Evolutionary conservation across 2,888 invertebrate genomes (phyloP).

Genomic region (Andrena bucephala): DNA sequence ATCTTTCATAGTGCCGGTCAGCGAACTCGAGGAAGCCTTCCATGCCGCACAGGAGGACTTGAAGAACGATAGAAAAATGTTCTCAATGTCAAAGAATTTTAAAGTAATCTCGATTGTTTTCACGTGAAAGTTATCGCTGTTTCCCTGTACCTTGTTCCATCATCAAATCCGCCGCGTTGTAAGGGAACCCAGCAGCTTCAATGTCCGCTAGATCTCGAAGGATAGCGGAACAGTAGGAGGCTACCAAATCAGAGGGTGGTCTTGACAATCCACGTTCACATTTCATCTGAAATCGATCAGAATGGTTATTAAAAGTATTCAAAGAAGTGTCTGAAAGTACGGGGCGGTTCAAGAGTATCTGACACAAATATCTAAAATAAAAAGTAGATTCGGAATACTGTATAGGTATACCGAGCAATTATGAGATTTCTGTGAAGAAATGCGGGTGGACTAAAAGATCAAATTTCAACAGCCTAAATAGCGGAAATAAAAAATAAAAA

Average conservation of each 20-base stretch:
- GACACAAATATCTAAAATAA: too few species aligned
- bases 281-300: slow-evolving; percentile 61
- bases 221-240: slow-evolving; percentile 77
- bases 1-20: slow-evolving; percentile 78
- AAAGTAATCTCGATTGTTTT: too few species aligned
- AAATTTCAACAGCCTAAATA: too few species aligned
- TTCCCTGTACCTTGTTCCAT: slow-evolving; percentile 81
- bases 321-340: background rate
- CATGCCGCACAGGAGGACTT: slow-evolving; percentile 85
- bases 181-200: slow-evolving; percentile 75
- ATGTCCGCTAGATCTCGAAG: slow-evolving; percentile 78
- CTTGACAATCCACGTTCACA: slow-evolving; percentile 54
- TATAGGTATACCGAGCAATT: too few species aligned
- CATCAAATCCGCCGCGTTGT: slow-evolving; percentile 77
- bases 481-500: too few species aligned
- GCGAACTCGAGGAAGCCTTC: slow-evolving; percentile 85
- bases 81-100: background rate
- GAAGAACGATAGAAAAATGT: background rate
- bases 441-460: too few species aligned
- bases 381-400: too few species aligned
- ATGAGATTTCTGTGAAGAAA: too few species aligned
- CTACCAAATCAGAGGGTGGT: slow-evolving; percentile 56
- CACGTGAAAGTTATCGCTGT: background rate
- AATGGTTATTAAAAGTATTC: background rate
- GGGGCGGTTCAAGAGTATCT: too few species aligned